Evolutionary conservation across 1,140 invertebrate species (phyloP), one percentile per base, ranked within the genome.

Genomic region (Panulirus ornatus): DNA sequence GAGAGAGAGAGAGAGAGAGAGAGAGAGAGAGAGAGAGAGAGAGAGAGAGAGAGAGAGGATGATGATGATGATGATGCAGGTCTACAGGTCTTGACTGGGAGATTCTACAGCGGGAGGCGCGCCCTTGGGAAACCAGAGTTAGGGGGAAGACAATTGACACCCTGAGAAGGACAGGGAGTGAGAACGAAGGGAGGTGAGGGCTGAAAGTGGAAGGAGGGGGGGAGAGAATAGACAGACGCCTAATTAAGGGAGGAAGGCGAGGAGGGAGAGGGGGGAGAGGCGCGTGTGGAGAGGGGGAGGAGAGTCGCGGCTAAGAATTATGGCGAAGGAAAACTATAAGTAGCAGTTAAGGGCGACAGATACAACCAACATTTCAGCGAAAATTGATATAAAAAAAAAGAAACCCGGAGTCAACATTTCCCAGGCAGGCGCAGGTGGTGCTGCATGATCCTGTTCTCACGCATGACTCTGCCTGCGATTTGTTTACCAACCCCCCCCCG

Each of bases 11-110:
- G 36, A 51, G 76, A 79, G 0, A 30, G 40, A 79, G 76, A 22
- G 47, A 58, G 78, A 14, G 47, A 58, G 78, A 2, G 51, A 36
- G 78, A n/a, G 78, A 30, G 30, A 81, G 78, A 81, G 47, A 22
- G 51, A 38, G 78, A 0, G 47, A 81, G 47, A 22, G 47, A 58
- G 78, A 58, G 78, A 58, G 38, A n/a, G 71, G 27, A 30, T n/a
- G 36, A 40, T 1, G 6, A 36, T 19, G 40, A 38, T 30, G 27
- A 40, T n/a, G 71, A 8, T 9, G 51, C 9, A 58, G 51, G 51
- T 9, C 9, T 9, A 22, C 9, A 58, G 22, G 51, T 9, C 9
- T 14, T 14, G 51, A 58, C 9, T 14, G 51, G 51, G 22, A 58
- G 51, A 22, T 14, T 14, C 9, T 9, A 58, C 9, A 22, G 51